Base-by-base conservation (phyloP, 2,797 vertebrate genomes). In the Myotis vivesi region DNA sequence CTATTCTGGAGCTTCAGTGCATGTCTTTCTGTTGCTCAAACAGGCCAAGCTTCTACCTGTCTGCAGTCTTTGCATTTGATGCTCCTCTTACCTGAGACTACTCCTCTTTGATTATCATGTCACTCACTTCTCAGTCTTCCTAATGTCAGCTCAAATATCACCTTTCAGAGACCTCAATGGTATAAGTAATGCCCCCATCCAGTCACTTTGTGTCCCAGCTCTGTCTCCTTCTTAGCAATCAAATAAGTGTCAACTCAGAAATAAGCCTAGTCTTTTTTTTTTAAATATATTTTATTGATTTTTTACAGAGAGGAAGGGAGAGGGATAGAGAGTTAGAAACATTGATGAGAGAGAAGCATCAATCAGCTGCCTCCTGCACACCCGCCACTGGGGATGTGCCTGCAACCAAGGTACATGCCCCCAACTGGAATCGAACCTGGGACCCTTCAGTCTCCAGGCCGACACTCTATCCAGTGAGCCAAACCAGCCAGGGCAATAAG, bases 251-350 rank as follows among this genome's bases (percentile, higher is more conserved):
- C 57, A 66, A 41, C 30, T 92, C 46, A 73, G 80, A 85, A 64
- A n/a, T 55, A 69, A 55, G 13, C 92, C 76, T 91, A 38, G 9
- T 89, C 49, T 82, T 95, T 53, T n/a, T n/a, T n/a, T n/a, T n/a
- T n/a, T n/a, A n/a, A n/a, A n/a, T n/a, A n/a, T n/a, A n/a, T n/a
- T n/a, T n/a, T n/a, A n/a, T n/a, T n/a, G n/a, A n/a, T n/a, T n/a
- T n/a, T n/a, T n/a, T n/a, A n/a, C n/a, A n/a, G n/a, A n/a, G n/a
- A n/a, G n/a, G n/a, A n/a, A n/a, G n/a, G n/a, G n/a, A n/a, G n/a
- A n/a, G n/a, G n/a, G n/a, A n/a, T n/a, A n/a, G n/a, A n/a, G n/a
- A n/a, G n/a, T n/a, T n/a, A n/a, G n/a, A n/a, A n/a, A n/a, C n/a
- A n/a, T n/a, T n/a, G n/a, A n/a, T n/a, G n/a, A n/a, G n/a, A n/a